These are phyloP conservation scores for Seira ritae DNA, from an alignment of 2,888 invertebrate genomes.

Conservation along the genomic window DNA sequence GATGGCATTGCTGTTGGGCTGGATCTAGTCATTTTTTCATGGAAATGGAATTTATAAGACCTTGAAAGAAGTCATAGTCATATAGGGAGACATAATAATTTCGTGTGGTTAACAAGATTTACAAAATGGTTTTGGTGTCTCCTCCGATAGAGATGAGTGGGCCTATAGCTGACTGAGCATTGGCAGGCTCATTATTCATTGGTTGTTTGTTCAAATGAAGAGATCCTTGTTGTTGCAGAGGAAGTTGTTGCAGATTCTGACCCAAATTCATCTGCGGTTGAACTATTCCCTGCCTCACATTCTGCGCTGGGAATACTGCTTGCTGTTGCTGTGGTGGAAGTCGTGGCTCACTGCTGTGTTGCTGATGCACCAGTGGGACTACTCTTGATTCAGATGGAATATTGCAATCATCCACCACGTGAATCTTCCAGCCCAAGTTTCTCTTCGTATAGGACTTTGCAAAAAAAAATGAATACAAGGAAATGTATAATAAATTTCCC, in stretches of 20 bases:
- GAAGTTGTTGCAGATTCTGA: slow-evolving; percentile 12
- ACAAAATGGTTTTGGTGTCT: slow-evolving; percentile 54
- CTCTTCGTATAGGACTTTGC: slow-evolving; percentile 93
- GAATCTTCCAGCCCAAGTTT: slow-evolving; percentile 96
- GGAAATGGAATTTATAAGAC: too few species aligned
- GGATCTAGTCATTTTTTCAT: slow-evolving; percentile 31
- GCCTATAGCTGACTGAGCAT: slow-evolving; percentile 42
- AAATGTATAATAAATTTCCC: too few species aligned
- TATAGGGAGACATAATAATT: too few species aligned
- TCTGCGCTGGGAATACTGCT: neutral
- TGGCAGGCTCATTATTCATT: slow-evolving; percentile 44
- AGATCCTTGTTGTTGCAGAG: slow-evolving; percentile 34
- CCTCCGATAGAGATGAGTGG: slow-evolving; percentile 36
- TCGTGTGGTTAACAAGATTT: neutral
- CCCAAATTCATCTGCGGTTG: neutral
- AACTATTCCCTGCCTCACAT: too few species aligned
- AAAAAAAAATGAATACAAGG: too few species aligned
- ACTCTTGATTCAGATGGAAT: slow-evolving; percentile 57
- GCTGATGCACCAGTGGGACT: slow-evolving; percentile 20
- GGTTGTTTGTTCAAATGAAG: slow-evolving; percentile 44
- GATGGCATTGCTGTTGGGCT: neutral
- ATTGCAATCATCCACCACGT: slow-evolving; percentile 88
- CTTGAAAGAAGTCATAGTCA: too few species aligned
- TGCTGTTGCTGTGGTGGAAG: neutral
- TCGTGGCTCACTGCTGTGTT: neutral